phyloP scores from a whole-genome alignment of 1,140 invertebrate genomes.

The Apis cerana region DNA sequence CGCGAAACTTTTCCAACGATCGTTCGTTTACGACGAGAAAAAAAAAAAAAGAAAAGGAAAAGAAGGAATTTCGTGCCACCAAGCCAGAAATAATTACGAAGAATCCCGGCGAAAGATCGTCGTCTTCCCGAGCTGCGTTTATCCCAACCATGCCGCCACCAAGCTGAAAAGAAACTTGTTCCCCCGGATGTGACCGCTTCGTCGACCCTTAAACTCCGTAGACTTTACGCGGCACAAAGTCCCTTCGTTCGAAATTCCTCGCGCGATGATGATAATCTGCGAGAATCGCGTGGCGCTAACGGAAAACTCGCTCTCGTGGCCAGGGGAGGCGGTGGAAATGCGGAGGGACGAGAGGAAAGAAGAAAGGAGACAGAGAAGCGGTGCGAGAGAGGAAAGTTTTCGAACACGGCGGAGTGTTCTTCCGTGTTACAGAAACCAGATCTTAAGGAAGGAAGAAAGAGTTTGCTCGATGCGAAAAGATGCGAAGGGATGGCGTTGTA shows the following conservation, averaged over 20 bases:
- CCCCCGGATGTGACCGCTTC: not conserved
- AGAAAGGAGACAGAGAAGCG: not conserved
- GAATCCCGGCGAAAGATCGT: not conserved
- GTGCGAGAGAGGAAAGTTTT: slow-evolving; percentile 14
- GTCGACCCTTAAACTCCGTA: not conserved
- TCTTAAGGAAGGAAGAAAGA: slow-evolving; percentile 17
- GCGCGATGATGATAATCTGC: slow-evolving; percentile 31
- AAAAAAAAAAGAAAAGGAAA: too few relatives aligned
- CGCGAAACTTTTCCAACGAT: not conserved
- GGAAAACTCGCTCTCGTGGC: not conserved
- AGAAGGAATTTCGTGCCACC: too few relatives aligned
- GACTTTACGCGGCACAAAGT: not conserved
- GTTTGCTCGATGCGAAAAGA: slow-evolving; percentile 7
- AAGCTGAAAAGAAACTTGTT: not conserved
- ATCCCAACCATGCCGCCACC: too few relatives aligned
- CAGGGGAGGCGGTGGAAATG: too few relatives aligned
- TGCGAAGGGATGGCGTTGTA: not conserved
- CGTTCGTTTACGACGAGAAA: not conserved
- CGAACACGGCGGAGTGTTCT: slow-evolving; percentile 34
- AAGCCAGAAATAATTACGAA: not conserved
- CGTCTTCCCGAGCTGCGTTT: not conserved
- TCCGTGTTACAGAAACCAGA: slow-evolving; percentile 50
- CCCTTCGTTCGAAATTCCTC: slow-evolving; percentile 10
- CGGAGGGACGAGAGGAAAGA: not conserved
- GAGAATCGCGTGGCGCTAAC: slow-evolving; percentile 20